Percentiles rank a stretch among this genome's conserved stretches.
phyloP scores from a whole-genome alignment of 2,113 vertebrate genomes.

The Myotis lucifugus region DNA sequence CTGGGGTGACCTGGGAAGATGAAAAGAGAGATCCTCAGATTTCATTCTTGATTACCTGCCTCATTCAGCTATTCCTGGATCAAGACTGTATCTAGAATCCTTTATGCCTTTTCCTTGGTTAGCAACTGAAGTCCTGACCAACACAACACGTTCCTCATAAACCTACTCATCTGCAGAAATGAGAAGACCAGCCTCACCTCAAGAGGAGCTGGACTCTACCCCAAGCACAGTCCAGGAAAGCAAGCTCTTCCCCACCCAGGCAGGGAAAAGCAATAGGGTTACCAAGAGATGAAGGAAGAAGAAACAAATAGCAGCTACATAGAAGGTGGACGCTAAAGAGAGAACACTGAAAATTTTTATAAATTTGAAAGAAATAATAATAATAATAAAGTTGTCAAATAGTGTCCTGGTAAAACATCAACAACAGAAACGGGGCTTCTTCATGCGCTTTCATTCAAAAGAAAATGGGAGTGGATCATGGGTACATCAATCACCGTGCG shows the following conservation, averaged over 20 bases:
- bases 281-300: constrained; percentile 1
- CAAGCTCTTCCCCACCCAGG: background rate
- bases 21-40: background rate
- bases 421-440: constrained; percentile 48
- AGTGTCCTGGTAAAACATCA: constrained; percentile 29
- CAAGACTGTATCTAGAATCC: background rate
- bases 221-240: background rate
- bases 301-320: constrained; percentile 41
- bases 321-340: background rate
- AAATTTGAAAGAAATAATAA: constrained; percentile 62
- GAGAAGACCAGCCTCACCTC: background rate
- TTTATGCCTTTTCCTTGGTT: background rate
- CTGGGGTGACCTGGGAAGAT: background rate
- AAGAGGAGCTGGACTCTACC: background rate
- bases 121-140: background rate
- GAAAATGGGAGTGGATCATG: constrained; percentile 5
- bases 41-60: background rate
- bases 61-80: background rate
- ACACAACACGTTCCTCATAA: background rate
- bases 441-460: constrained; percentile 29
- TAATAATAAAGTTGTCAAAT: constrained; percentile 21
- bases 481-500: constrained; percentile 68
- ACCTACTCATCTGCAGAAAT: background rate
- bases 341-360: background rate
- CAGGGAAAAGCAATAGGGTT: background rate